Evolutionary conservation across 2,888 invertebrate genomes (phyloP).

Genomic region (Monochamus alternatus): DNA sequence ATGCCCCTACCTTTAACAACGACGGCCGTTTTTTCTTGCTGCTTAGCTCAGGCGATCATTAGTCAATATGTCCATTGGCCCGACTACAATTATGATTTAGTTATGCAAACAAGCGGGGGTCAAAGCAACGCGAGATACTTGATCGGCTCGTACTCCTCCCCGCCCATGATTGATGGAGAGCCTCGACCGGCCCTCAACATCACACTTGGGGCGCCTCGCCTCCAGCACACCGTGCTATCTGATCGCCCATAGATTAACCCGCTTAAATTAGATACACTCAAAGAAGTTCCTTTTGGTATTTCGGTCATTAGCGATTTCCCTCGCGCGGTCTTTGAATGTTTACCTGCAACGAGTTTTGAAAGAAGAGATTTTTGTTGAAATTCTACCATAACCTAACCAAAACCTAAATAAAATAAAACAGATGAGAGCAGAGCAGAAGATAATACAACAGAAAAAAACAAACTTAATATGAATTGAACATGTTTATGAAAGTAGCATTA

Average conservation of each 20-base stretch:
- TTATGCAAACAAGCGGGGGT: conserved; percentile 71
- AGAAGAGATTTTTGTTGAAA: too few relatives aligned
- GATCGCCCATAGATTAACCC: conserved; percentile 42
- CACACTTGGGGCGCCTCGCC: conserved; percentile 66
- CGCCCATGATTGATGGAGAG: conserved; percentile 67
- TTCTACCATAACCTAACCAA: too few relatives aligned
- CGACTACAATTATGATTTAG: conserved; percentile 71
- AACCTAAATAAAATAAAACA: too few relatives aligned
- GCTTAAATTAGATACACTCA: conserved; percentile 33
- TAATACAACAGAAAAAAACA: too few relatives aligned
- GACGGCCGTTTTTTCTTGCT: conserved; percentile 60
- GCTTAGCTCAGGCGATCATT: conserved; percentile 65
- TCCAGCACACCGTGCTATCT: conserved; percentile 46
- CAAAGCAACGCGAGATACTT: conserved; percentile 58
- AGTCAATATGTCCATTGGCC: conserved; percentile 70
- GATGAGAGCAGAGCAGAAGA: too few relatives aligned
- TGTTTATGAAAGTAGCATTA: too few relatives aligned
- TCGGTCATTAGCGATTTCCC: too few relatives aligned
- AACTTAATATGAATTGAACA: too few relatives aligned
- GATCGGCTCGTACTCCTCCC: conserved; percentile 44
- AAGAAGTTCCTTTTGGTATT: background rate
- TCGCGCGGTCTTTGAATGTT: too few relatives aligned
- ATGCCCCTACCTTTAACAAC: conserved; percentile 50
- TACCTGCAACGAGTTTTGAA: too few relatives aligned
- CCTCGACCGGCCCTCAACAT: conserved; percentile 60